Evolutionary conservation across 2,888 invertebrate genomes (phyloP), one percentile per base, ranked within the genome.

Genomic region (Vannuccia rotundouncinata): DNA sequence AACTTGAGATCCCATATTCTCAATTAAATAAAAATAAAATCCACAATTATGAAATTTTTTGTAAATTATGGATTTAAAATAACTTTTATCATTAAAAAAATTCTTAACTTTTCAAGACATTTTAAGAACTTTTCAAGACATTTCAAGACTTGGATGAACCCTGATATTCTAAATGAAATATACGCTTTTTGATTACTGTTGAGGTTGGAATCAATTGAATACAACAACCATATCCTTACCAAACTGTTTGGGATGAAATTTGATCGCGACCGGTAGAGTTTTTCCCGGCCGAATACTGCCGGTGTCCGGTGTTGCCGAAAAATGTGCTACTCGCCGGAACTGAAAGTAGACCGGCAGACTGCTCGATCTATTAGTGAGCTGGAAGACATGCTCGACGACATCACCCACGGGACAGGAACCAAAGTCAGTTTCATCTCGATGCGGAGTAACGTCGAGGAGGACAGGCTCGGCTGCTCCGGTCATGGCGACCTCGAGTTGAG

Each of bases 401-500:
- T 86, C 85, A 0, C 86, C 86, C 0, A 87, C 85, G 2, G 84
- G 84, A 81, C 86, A 86, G 82, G 85, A 84, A 1, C 87, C 87
- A 82, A 87, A 88, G 82, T 87, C 85, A 81, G 84, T 85, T 77
- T 84, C 84, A 28, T 82, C 82, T n/a, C 84, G 82, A 2, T 87
- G 86, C 1, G 84, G 84, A 5, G 79, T 74, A 10, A 88, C 84
- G 60, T 83, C 83, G 59, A 88, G 80, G 29, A 86, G 81, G 0
- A 88, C 87, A 1, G 88, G 88, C 28, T 87, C 82, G 0, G 88
- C 88, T 60, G 88, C 88, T n/a, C 86, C 88, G 1, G 87, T 87
- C 82, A 88, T 82, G 0, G 88, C 87, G n/a, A 88, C 83, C 76
- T 83, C 83, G 45, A 80, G 60, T 75, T 80, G 79, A 29, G 80